phyloP scores from a whole-genome alignment of 2,888 invertebrate genomes.

The Polyommatus icarus region DNA sequence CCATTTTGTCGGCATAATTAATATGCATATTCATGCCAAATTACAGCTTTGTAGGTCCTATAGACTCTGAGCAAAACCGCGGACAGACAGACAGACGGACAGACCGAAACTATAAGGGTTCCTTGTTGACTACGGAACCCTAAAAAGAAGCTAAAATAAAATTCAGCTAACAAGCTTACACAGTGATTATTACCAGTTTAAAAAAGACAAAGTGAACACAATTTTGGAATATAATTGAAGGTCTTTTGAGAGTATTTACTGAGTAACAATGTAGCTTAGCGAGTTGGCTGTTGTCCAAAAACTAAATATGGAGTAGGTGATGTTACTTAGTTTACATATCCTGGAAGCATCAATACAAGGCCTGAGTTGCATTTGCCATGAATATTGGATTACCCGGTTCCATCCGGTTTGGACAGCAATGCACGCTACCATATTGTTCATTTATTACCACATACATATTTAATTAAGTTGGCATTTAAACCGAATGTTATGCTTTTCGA shows the following conservation, averaged over 20 bases:
- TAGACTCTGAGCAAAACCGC: too few species aligned
- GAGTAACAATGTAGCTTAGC: background rate
- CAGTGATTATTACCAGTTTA: background rate
- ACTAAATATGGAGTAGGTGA: background rate
- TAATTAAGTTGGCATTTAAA: background rate
- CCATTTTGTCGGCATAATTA: too few species aligned
- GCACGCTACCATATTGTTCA: constrained; percentile 12
- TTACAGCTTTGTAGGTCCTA: too few species aligned
- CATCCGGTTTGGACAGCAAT: background rate
- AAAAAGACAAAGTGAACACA: background rate
- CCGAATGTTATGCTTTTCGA: background rate
- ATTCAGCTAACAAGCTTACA: background rate
- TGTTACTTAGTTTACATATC: constrained; percentile 14
- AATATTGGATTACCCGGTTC: constrained; percentile 21
- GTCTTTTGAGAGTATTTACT: constrained; percentile 8
- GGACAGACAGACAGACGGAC: too few species aligned
- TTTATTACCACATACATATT: constrained; percentile 15
- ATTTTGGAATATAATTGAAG: constrained; percentile 17
- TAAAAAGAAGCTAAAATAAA: too few species aligned
- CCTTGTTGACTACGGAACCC: too few species aligned
- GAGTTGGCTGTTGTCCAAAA: constrained; percentile 16
- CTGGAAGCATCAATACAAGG: background rate
- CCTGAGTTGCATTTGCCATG: background rate
- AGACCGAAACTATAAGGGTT: too few species aligned
- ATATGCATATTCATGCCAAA: too few species aligned